Percentiles rank a stretch among this genome's conserved stretches.
Evolutionary conservation across 2,113 vertebrate genomes (phyloP).

Genomic region (Cephalopholis sonnerati): DNA sequence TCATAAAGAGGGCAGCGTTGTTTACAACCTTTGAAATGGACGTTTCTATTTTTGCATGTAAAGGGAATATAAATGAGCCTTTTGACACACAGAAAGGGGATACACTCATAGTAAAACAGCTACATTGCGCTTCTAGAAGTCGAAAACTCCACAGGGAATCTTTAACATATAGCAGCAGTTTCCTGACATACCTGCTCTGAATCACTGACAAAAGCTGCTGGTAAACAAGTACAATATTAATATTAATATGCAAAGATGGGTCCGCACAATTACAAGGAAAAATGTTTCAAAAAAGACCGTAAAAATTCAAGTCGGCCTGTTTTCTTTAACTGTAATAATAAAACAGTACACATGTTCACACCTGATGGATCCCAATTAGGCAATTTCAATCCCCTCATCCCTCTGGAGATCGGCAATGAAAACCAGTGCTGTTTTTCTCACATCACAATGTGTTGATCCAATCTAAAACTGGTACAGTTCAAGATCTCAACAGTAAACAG

Average conservation of each 20-base stretch:
- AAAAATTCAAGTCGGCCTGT: background rate
- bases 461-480: slow-evolving; percentile 32
- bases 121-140: background rate
- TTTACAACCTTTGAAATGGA: too few species aligned
- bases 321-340: background rate
- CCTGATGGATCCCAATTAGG: background rate
- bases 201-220: background rate
- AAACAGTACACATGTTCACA: background rate
- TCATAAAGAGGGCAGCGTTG: too few species aligned
- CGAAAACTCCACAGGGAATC: background rate
- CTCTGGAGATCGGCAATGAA: background rate
- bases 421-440: slow-evolving; percentile 28
- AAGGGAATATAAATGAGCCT: too few species aligned
- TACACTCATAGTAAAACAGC: background rate
- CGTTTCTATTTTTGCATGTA: too few species aligned
- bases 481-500: slow-evolving; percentile 28
- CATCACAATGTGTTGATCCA: slow-evolving; percentile 16
- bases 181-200: background rate
- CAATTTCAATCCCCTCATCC: background rate
- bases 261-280: background rate
- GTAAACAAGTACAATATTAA: background rate
- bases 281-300: background rate
- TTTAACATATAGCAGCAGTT: background rate
- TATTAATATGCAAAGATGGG: background rate
- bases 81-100: background rate